Percentiles rank a stretch among this genome's conserved stretches.
Conservation (phyloP, 2,113 vertebrate species). For the Haplochromis burtoni region DNA sequence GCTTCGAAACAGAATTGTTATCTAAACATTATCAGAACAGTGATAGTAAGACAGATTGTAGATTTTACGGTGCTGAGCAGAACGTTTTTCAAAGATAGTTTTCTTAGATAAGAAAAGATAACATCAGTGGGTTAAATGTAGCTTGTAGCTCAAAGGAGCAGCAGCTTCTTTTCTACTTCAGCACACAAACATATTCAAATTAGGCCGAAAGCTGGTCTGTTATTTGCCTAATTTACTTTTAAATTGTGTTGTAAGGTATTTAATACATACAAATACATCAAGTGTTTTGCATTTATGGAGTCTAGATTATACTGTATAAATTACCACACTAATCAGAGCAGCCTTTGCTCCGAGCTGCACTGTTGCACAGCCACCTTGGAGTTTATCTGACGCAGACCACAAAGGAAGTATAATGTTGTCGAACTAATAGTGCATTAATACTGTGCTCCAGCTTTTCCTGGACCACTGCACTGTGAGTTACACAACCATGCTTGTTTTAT, state of each 20-base stretch:
- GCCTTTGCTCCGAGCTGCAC: neutral
- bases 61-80: neutral
- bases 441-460: neutral
- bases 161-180: neutral
- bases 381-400: neutral
- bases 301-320: neutral
- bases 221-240: constrained; percentile 4
- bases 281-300: constrained; percentile 6
- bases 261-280: constrained; percentile 15
- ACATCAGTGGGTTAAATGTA: constrained; percentile 31
- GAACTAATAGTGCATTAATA: neutral
- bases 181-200: constrained; percentile 17
- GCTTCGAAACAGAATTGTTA: neutral
- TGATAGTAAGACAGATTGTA: neutral
- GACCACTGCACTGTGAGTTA: neutral
- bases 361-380: neutral
- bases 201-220: neutral
- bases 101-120: constrained; percentile 1
- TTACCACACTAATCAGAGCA: neutral
- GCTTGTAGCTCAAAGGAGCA: constrained; percentile 12
- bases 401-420: neutral
- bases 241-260: neutral
- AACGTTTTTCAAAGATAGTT: constrained; percentile 7
- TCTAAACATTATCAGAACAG: neutral
- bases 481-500: neutral